Evolutionary conservation across 2,113 vertebrate genomes (phyloP), one percentile per base, ranked within the genome.

Genomic region (Paratilapia polleni): DNA sequence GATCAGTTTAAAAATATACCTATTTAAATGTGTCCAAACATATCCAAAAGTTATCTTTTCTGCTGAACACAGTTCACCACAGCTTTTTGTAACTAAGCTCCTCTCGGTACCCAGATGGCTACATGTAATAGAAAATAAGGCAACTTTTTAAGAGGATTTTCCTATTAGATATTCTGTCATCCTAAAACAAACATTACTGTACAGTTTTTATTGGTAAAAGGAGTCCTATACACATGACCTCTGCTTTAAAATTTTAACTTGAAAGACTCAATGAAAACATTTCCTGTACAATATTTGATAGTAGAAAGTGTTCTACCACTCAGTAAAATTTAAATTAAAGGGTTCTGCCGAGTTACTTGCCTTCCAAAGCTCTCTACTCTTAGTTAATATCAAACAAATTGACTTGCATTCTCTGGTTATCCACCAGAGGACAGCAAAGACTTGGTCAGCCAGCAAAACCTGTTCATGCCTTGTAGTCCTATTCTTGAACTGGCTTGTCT

Each of bases 381-480:
- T 19, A 2, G 22, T 24, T 22, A 70, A 26, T 1, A 1, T n/a
- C 4, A 20, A 57, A 54, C 13, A 26, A 15, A 64, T 14, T 9
- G 9, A 26, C 12, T 24, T 66, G 20, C 3, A 14, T 81, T 82
- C 56, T 66, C 2, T 8, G 22, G 31, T 77, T 43, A 61, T 86
- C 85, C 95, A 95, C 85, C 78, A 95, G 95, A 88, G 88, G 94
- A 31, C 94, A 95, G 93, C 88, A 96, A 24, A 91, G 47, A 31
- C 87, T 31, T 28, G 28, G 22, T 26, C 58, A 84, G 36, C 43
- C 41, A 34, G 38, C 47, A 15, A 59, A 64, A 61, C 34, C 15
- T 24, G 11, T 36, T 66, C 81, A 60, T 52, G n/a, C 59, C 15
- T 12, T 26, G 36, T 38, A 54, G 63, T 57, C 10, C 1, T 61